A percentile compares a stretch with the other conserved stretches of the same genome.
Evolutionary conservation across 2,888 invertebrate species (phyloP).

Genomic region (Tinea trinotella): DNA sequence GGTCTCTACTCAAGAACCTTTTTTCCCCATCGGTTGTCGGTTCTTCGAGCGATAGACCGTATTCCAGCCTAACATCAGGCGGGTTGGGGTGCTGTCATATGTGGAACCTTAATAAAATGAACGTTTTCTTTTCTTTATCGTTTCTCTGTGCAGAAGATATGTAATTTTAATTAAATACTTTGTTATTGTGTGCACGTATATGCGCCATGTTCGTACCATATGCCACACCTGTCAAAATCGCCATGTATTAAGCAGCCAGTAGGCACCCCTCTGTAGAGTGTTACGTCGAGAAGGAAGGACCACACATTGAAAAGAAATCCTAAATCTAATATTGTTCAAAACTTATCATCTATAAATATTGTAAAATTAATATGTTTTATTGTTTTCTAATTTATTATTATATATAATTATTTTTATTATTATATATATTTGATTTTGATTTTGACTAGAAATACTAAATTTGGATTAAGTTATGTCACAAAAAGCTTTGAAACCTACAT

Average conservation of each 20-base stretch:
- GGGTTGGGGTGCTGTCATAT: too few relatives aligned
- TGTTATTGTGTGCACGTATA: slow-evolving; percentile 2
- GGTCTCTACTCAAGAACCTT: too few relatives aligned
- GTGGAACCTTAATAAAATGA: too few relatives aligned
- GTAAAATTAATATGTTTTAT: background rate
- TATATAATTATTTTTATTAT: background rate
- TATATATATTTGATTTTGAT: too few relatives aligned
- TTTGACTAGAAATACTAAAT: too few relatives aligned
- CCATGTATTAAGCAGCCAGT: background rate
- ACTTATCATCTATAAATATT: background rate
- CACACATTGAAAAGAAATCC: background rate
- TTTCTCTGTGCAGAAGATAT: too few relatives aligned
- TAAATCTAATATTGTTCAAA: background rate
- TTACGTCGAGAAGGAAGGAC: background rate
- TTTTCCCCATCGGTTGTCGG: too few relatives aligned
- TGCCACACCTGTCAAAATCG: slow-evolving; percentile 12
- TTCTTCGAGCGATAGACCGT: too few relatives aligned
- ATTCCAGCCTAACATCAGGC: too few relatives aligned
- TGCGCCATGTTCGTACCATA: background rate
- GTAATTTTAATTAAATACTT: background rate
- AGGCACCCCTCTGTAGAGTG: background rate
- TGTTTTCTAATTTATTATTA: background rate
- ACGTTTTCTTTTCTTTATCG: too few relatives aligned
- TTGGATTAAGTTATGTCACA: too few relatives aligned
- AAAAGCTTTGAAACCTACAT: too few relatives aligned